Conservation (phyloP, 2,113 vertebrate species). For the Numida meleagris region DNA sequence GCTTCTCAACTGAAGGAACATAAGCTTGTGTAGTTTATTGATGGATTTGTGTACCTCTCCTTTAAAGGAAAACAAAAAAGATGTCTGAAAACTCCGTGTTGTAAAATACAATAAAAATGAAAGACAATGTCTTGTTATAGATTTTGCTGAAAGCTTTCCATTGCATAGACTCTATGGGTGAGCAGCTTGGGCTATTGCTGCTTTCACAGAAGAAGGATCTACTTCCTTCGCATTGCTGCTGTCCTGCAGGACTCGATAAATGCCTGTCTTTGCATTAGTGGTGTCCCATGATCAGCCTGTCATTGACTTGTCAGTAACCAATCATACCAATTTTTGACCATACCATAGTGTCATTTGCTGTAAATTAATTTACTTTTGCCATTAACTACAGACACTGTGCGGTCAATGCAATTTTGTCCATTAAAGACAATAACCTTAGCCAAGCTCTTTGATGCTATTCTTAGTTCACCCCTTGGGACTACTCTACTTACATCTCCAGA, state of each 20-base stretch:
- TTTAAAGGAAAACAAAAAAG: neutral
- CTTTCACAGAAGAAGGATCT: neutral
- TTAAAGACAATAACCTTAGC: constrained; percentile 62
- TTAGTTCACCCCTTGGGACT: constrained; percentile 54
- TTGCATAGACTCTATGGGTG: neutral
- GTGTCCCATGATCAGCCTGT: neutral
- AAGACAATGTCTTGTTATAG: neutral
- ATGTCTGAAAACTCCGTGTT: neutral
- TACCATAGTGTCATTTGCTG: constrained; percentile 3
- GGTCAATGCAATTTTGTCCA: constrained; percentile 60
- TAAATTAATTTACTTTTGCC: constrained; percentile 65
- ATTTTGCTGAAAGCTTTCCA: neutral
- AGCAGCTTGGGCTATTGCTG: neutral
- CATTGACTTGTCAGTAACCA: constrained; percentile 16
- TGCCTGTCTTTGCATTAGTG: neutral
- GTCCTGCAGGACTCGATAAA: neutral
- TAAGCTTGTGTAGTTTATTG: neutral
- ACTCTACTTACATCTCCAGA: constrained; percentile 45
- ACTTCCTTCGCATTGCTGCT: neutral
- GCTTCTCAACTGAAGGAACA: neutral
- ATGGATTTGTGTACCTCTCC: neutral
- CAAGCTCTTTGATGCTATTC: constrained; percentile 46
- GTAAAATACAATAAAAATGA: neutral
- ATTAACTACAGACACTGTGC: constrained; percentile 49
- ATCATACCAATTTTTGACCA: constrained; percentile 14